These are phyloP conservation scores for Formica exsecta DNA, from an alignment of 1,140 invertebrate species.

Conservation along the genomic window DNA sequence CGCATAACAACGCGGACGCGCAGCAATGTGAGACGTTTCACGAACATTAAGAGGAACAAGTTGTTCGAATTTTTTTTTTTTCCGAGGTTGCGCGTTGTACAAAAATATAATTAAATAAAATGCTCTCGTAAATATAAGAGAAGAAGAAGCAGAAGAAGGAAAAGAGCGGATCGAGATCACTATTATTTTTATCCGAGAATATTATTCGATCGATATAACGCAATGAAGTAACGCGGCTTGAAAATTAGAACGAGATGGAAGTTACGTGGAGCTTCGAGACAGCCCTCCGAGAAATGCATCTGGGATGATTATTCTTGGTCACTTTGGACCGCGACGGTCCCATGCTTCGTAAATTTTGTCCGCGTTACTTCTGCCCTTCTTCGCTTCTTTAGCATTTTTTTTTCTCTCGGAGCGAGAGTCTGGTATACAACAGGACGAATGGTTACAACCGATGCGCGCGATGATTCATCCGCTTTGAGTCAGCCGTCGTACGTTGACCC, in stretches of 20 bases:
- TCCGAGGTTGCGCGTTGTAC: no score
- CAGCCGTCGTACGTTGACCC: slow-evolving; percentile 59
- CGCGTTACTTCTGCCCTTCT: slow-evolving; percentile 5
- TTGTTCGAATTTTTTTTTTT: not conserved
- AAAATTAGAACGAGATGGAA: slow-evolving; percentile 1
- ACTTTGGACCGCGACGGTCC: not conserved
- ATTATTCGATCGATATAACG: not conserved
- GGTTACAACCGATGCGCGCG: slow-evolving; percentile 27
- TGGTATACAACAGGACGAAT: slow-evolving; percentile 25
- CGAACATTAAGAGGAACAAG: slow-evolving; percentile 31
- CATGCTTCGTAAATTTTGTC: slow-evolving; percentile 7
- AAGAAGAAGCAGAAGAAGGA: not conserved
- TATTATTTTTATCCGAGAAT: not conserved
- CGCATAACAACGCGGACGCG: not conserved
- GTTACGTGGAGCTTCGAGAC: not conserved
- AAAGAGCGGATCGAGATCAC: not conserved
- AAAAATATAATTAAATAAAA: slow-evolving; percentile 9
- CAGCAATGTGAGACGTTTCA: slow-evolving; percentile 16
- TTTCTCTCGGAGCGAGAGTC: not conserved
- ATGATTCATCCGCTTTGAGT: slow-evolving; percentile 56
- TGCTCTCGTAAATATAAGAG: not conserved
- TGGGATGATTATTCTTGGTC: slow-evolving; percentile 41
- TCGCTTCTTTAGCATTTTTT: slow-evolving; percentile 37
- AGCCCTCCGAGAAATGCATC: not conserved
- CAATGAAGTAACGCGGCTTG: not conserved